phyloP scores from a whole-genome alignment of 2,113 vertebrate genomes.

The Dendrocopos noguchii region DNA sequence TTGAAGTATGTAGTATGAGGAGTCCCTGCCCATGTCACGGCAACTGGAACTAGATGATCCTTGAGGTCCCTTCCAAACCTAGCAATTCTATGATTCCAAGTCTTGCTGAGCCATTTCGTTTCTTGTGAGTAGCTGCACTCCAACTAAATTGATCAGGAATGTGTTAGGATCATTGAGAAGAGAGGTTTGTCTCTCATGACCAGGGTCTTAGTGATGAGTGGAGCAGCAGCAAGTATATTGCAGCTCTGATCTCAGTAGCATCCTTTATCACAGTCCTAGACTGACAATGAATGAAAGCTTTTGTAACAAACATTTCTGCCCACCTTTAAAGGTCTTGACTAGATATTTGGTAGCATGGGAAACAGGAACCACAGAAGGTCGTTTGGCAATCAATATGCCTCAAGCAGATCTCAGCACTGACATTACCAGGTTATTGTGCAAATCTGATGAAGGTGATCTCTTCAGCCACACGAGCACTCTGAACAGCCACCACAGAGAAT shows the following conservation, averaged over 20 bases:
- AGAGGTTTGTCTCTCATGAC: not conserved
- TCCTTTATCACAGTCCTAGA: not conserved
- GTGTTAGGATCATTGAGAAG: not conserved
- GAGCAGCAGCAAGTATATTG: not conserved
- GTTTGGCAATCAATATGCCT: slow-evolving; percentile 43
- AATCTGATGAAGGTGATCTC: slow-evolving; percentile 51
- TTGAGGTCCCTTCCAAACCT: too few species aligned
- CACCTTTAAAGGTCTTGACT: slow-evolving; percentile 32
- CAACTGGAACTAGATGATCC: too few species aligned
- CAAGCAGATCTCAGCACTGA: slow-evolving; percentile 14
- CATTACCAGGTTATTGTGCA: slow-evolving; percentile 51
- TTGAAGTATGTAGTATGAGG: not conserved
- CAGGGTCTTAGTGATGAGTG: not conserved
- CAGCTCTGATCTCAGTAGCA: not conserved
- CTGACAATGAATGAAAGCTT: not conserved
- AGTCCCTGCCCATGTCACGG: too few species aligned
- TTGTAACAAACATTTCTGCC: not conserved
- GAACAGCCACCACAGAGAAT: not conserved
- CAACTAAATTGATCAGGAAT: not conserved
- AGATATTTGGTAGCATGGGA: slow-evolving; percentile 13
- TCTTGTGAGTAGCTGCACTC: not conserved
- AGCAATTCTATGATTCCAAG: not conserved
- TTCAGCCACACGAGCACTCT: not conserved
- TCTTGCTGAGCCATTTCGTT: not conserved
- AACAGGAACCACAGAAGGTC: slow-evolving; percentile 32